Percentiles rank a stretch among this genome's conserved stretches.
These are phyloP conservation scores for Propithecus perrieri DNA, from an alignment of 2,797 vertebrate genomes.

Conservation along the genomic window DNA sequence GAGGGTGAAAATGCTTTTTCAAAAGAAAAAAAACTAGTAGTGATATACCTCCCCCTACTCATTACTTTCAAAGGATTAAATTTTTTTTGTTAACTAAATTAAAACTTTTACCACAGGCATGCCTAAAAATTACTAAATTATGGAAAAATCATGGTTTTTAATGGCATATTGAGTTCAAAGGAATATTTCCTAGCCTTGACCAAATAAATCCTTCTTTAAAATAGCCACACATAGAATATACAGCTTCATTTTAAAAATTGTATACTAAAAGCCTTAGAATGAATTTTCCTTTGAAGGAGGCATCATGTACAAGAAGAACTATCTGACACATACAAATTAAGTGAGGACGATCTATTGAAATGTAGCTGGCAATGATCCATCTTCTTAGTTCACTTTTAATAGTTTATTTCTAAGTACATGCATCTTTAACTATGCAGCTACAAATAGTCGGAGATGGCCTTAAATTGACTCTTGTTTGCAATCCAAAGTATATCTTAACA, in stretches of 20 bases:
- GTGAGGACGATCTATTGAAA: constrained; percentile 51
- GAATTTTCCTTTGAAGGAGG: constrained; percentile 41
- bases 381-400: constrained; percentile 69
- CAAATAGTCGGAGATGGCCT: constrained; percentile 53
- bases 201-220: constrained; percentile 41
- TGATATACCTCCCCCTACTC: not conserved
- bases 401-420: constrained; percentile 54
- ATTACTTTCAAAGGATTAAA: not conserved
- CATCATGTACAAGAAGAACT: not conserved
- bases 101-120: not conserved
- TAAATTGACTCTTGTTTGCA: constrained; percentile 75
- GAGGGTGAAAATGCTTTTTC: not conserved
- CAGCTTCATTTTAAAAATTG: not conserved
- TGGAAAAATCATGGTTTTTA: constrained; percentile 1
- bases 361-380: not conserved
- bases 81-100: not conserved
- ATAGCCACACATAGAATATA: not conserved
- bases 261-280: not conserved
- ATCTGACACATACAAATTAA: constrained; percentile 43
- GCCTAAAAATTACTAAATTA: constrained; percentile 5
- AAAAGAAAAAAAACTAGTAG: not conserved
- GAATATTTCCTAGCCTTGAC: not conserved
- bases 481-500: constrained; percentile 76
- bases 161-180: not conserved
- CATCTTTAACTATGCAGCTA: constrained; percentile 56